A percentile compares a stretch with the other conserved stretches of the same genome.
Evolutionary conservation across 2,888 invertebrate genomes (phyloP).

Genomic region (Mesorhabditis belari): DNA sequence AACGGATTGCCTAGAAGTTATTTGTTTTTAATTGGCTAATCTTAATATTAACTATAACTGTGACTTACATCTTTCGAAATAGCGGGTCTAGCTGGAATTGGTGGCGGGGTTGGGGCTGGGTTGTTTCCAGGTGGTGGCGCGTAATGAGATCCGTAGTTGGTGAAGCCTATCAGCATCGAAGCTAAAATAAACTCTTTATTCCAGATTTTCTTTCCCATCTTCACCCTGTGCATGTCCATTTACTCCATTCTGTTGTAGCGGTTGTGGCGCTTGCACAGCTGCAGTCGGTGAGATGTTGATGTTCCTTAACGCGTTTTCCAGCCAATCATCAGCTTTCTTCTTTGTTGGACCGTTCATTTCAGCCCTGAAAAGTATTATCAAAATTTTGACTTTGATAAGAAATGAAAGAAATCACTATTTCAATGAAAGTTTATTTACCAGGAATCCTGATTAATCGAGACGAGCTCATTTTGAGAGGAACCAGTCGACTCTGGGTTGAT

Average conservation of each 20-base stretch:
- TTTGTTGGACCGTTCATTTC: conserved; percentile 2
- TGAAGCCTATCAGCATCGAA: too few relatives aligned
- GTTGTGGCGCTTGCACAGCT: too few relatives aligned
- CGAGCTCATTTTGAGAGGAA: background rate
- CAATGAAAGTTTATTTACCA: too few relatives aligned
- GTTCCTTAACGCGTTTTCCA: conserved; percentile 28
- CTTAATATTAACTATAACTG: too few relatives aligned
- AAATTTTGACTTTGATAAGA: background rate
- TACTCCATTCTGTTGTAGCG: too few relatives aligned
- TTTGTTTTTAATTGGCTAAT: too few relatives aligned
- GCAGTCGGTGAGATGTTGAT: conserved; percentile 23
- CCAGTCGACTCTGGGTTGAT: background rate
- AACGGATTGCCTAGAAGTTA: too few relatives aligned
- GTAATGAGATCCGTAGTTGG: conserved; percentile 7
- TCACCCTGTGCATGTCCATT: too few relatives aligned
- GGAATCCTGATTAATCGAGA: too few relatives aligned
- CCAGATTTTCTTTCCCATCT: too few relatives aligned
- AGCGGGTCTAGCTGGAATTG: conserved; percentile 13
- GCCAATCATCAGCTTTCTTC: conserved; percentile 38
- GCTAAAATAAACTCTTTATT: too few relatives aligned
- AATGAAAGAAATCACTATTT: background rate
- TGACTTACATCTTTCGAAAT: conserved; percentile 14
- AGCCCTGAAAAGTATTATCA: conserved; percentile 3
- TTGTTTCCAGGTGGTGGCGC: background rate
- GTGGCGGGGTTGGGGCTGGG: conserved; percentile 8